Conservation (phyloP, 2,888 invertebrate genomes). For the Polymixis flavicincta region DNA sequence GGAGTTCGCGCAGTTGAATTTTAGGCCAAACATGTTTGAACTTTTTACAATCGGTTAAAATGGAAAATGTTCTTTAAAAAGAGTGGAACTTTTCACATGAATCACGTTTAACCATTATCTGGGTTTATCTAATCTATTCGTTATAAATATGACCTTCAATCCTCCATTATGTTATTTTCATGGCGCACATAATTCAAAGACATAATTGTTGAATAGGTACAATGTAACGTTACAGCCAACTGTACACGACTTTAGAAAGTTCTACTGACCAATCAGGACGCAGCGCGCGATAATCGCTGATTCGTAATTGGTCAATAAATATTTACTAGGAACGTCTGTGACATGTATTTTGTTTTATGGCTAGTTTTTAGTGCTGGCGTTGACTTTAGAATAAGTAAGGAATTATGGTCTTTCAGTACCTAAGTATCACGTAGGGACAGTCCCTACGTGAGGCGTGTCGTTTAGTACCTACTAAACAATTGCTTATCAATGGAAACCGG, state of each 20-base stretch:
- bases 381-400: slow-evolving; percentile 35
- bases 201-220: slow-evolving; percentile 71
- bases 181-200: slow-evolving; percentile 68
- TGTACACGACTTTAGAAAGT: slow-evolving; percentile 63
- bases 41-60: too few relatives aligned
- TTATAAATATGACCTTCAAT: slow-evolving; percentile 66
- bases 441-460: too few relatives aligned
- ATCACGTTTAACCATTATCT: slow-evolving; percentile 7
- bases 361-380: slow-evolving; percentile 44
- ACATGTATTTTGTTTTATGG: slow-evolving; percentile 53
- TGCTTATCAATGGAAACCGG: neutral
- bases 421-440: neutral
- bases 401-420: slow-evolving; percentile 29
- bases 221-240: slow-evolving; percentile 67
- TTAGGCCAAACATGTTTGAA: too few relatives aligned
- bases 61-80: neutral
- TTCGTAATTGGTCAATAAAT: slow-evolving; percentile 67
- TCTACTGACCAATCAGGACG: slow-evolving; percentile 57
- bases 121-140: slow-evolving; percentile 43
- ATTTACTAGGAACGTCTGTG: slow-evolving; percentile 57
- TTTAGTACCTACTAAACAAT: neutral
- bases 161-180: slow-evolving; percentile 68
- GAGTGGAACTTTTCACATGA: too few relatives aligned
- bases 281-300: slow-evolving; percentile 45
- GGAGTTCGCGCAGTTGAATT: too few relatives aligned